Evolutionary conservation across 2,888 invertebrate genomes (phyloP).

Genomic region (Drosophila sordidapex): DNA sequence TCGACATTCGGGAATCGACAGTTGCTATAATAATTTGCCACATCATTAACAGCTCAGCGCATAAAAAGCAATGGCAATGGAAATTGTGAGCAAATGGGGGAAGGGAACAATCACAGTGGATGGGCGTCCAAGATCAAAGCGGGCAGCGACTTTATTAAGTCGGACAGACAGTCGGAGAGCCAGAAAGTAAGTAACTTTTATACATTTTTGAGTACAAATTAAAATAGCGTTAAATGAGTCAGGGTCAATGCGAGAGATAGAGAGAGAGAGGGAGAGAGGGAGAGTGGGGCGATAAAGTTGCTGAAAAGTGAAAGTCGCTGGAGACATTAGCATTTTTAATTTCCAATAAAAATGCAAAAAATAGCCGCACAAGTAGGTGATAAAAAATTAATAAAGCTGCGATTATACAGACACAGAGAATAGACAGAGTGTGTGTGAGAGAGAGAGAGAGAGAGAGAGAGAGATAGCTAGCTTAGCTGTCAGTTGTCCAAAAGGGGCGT

Average conservation of each 20-base stretch:
- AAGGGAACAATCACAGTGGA: slow-evolving; percentile 25
- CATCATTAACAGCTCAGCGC: slow-evolving; percentile 78
- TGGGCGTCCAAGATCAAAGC: slow-evolving; percentile 63
- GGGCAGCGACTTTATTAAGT: slow-evolving; percentile 66
- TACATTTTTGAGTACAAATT: slow-evolving; percentile 69
- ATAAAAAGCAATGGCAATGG: slow-evolving; percentile 64
- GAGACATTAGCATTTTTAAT: slow-evolving; percentile 77
- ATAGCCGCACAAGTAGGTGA: slow-evolving; percentile 78
- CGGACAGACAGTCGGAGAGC: slow-evolving; percentile 18
- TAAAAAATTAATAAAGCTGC: slow-evolving; percentile 80
- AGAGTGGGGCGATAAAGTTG: slow-evolving; percentile 10
- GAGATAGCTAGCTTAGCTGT: slow-evolving; percentile 58
- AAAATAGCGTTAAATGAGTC: slow-evolving; percentile 69
- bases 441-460: slow-evolving; percentile 5
- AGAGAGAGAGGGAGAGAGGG: not conserved
- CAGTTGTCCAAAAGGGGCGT: slow-evolving; percentile 45
- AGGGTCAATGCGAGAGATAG: not conserved
- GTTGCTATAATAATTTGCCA: slow-evolving; percentile 79
- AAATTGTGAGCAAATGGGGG: not conserved
- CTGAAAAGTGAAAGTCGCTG: slow-evolving; percentile 52
- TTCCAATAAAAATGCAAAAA: slow-evolving; percentile 80
- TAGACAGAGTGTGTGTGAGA: not conserved
- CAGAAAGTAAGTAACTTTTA: slow-evolving; percentile 52
- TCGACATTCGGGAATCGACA: slow-evolving; percentile 65
- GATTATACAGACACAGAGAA: slow-evolving; percentile 64